Percentiles rank a stretch among this genome's conserved stretches.
phyloP scores from a whole-genome alignment of 2,113 vertebrate genomes.

The Psittacara wagleri region DNA sequence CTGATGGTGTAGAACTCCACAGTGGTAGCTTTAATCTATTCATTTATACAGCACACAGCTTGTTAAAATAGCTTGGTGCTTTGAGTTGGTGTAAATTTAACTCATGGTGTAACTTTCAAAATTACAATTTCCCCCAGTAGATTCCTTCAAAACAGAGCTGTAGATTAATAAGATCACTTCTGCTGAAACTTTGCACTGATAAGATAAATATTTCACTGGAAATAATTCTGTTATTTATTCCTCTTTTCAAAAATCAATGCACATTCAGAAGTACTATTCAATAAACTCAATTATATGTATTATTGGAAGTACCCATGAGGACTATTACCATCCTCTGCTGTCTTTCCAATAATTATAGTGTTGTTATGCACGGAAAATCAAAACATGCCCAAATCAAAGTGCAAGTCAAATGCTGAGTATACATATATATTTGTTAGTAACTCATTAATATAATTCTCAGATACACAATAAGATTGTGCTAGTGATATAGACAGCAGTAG shows the following conservation, averaged over 20 bases:
- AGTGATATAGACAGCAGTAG: too few relatives aligned
- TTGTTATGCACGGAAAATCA: neutral
- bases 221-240: neutral
- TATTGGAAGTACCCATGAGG: neutral
- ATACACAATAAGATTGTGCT: neutral
- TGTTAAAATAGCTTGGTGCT: constrained; percentile 22
- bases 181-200: neutral
- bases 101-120: constrained; percentile 20
- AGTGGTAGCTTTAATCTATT: constrained; percentile 56
- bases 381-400: neutral
- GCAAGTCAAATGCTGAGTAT: neutral
- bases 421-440: neutral
- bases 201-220: constrained; percentile 25
- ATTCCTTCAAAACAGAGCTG: neutral
- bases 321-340: neutral
- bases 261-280: neutral
- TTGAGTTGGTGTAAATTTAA: constrained; percentile 45
- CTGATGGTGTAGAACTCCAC: constrained; percentile 38
- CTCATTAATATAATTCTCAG: neutral
- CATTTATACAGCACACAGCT: constrained; percentile 25
- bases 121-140: neutral
- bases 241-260: neutral
- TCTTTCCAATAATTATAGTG: neutral
- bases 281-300: constrained; percentile 5
- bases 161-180: neutral